Percentiles rank a stretch among this genome's conserved stretches.
phyloP scores from a whole-genome alignment of 2,113 vertebrate genomes.

The Cebus imitator region DNA sequence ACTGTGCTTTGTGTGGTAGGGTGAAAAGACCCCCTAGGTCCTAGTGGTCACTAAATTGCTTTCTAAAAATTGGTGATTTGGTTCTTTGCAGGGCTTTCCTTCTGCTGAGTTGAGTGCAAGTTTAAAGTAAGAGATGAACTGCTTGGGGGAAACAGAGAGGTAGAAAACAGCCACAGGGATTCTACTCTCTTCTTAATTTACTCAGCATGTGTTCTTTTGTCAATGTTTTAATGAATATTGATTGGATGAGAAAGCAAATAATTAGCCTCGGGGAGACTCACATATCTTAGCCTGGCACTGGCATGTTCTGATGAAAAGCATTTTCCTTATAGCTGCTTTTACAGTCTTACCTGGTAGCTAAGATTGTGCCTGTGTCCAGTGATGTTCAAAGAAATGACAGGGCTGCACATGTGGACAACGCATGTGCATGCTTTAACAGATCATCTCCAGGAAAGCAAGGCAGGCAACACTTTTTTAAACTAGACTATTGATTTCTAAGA shows the following conservation, averaged over 20 bases:
- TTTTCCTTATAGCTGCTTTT: background rate
- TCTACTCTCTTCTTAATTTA: background rate
- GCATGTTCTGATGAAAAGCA: background rate
- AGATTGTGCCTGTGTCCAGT: background rate
- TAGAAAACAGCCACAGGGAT: background rate
- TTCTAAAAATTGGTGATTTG: background rate
- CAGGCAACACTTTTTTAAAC: background rate
- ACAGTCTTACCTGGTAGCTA: background rate
- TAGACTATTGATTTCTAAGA: background rate
- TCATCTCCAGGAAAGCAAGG: background rate
- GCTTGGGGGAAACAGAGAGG: background rate
- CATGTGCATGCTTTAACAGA: background rate
- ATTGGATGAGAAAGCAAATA: background rate
- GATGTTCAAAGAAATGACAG: background rate
- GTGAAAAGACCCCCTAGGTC: background rate
- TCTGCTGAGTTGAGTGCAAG: background rate
- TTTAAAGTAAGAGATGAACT: background rate
- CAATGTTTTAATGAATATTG: background rate
- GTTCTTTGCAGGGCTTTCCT: background rate
- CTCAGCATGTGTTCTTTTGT: background rate
- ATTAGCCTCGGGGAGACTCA: background rate
- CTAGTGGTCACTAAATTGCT: background rate
- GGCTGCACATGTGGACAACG: fast-evolving
- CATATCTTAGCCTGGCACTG: background rate
- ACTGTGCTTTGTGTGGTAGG: background rate